phyloP scores from a whole-genome alignment of 2,888 invertebrate genomes.

The Carcina quercana region DNA sequence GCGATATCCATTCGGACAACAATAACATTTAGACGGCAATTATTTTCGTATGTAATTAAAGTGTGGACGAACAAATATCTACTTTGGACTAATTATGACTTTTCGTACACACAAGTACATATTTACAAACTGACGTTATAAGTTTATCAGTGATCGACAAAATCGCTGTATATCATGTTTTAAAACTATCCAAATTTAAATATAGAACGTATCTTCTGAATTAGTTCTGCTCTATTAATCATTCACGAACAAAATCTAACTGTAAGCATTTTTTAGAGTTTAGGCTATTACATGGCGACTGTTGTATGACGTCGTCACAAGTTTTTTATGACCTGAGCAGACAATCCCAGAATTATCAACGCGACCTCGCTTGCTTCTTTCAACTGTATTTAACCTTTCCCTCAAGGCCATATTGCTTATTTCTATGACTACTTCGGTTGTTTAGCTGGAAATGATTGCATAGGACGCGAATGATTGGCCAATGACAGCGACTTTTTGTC shows the following conservation, averaged over 20 bases:
- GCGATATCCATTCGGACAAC: slow-evolving; percentile 56
- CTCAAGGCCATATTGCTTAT: neutral
- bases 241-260: no score
- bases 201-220: no score
- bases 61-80: slow-evolving; percentile 68
- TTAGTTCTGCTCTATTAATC: no score
- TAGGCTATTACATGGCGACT: slow-evolving; percentile 18
- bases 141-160: no score
- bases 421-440: neutral
- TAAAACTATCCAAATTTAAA: no score
- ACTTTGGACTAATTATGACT: slow-evolving; percentile 59
- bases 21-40: slow-evolving; percentile 63
- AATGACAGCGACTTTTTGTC: no score
- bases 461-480: no score
- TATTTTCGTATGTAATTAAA: slow-evolving; percentile 61
- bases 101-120: slow-evolving; percentile 43
- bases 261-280: slow-evolving; percentile 17
- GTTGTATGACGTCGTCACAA: slow-evolving; percentile 18
- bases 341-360: slow-evolving; percentile 13
- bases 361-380: slow-evolving; percentile 20
- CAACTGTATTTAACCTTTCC: slow-evolving; percentile 2
- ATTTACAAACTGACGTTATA: no score
- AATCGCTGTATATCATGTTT: no score
- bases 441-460: no score
- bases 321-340: slow-evolving; percentile 15